Evolutionary conservation across 2,888 invertebrate species (phyloP), one percentile per base, ranked within the genome.

Genomic region (Gryllus longicercus): DNA sequence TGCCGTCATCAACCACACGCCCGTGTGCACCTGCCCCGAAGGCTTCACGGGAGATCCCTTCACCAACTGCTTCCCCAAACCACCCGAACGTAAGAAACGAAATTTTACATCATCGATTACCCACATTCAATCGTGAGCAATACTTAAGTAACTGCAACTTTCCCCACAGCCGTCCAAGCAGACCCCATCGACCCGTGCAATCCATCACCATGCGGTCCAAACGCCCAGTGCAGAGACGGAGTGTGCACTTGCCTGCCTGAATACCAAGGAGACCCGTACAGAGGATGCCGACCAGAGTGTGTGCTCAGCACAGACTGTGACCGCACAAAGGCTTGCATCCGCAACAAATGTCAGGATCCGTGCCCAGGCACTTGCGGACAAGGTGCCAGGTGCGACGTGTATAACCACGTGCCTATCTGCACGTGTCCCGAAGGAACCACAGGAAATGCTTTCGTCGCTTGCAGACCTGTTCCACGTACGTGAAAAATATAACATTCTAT

Each of bases 331-430:
- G 91, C 94, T 77, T 95, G 94, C 86, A 90, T 93, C 49, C 89
- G 90, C 84, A 92, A 91, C 84, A 92, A 91, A 85, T 94, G 94
- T 84, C 86, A 89, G n/a, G 90, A 94, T 87, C 93, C 93, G 74
- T 95, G 95, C 84, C 89, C 90, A 16, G 93, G 92, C 82, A 92
- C 92, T 18, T 95, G 95, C 86, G 95, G 94, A n/a, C 87, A 88
- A 82, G 91, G 92, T 84, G 94, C 95, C 1, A 85, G 91, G 81
- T 95, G 95, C 86, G 89, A 91, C 84, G 93, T 93, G 4, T 89
- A 92, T 63, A 93, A 93, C 85, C 95, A 95, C 85, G 91, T 93
- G 85, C 93, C 95, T 12, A 91, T 92, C 88, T 93, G 93, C 83
- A 92, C 91, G 83, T 93, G 93, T 84, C 82, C 82, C 11, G 80